phyloP scores from a whole-genome alignment of 1,140 invertebrate genomes.

The Aphelinus atriplicis region DNA sequence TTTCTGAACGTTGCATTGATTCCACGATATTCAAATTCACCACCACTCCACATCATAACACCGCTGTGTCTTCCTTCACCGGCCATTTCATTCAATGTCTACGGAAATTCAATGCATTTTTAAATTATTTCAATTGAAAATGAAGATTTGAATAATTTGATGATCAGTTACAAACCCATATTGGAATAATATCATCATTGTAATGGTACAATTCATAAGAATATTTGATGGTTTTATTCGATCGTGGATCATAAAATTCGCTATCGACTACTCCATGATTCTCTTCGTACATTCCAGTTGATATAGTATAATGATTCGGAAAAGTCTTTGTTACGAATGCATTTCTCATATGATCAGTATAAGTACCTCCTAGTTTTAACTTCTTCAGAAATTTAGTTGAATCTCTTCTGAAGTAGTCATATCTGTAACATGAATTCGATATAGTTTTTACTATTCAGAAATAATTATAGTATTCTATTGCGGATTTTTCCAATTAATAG shows the following conservation, averaged over 20 bases:
- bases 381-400: slow-evolving; percentile 69
- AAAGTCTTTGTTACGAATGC: slow-evolving; percentile 81
- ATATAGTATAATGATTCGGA: slow-evolving; percentile 83
- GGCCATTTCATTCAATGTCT: slow-evolving; percentile 69
- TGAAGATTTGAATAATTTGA: too few relatives aligned
- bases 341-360: slow-evolving; percentile 73
- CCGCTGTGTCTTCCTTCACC: slow-evolving; percentile 66
- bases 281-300: slow-evolving; percentile 80
- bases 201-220: slow-evolving; percentile 67
- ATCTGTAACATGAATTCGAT: slow-evolving; percentile 53
- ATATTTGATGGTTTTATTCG: slow-evolving; percentile 62
- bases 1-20: slow-evolving; percentile 56
- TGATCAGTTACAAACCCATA: slow-evolving; percentile 67
- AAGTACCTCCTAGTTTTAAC: slow-evolving; percentile 69
- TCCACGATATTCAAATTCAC: slow-evolving; percentile 63
- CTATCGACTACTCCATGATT: slow-evolving; percentile 79
- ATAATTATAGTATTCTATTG: too few relatives aligned
- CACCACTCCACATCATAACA: slow-evolving; percentile 74
- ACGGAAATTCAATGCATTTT: not conserved
- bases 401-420: slow-evolving; percentile 73
- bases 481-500: too few relatives aligned
- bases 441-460: too few relatives aligned
- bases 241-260: slow-evolving; percentile 70
- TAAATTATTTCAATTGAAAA: too few relatives aligned
- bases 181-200: slow-evolving; percentile 66